Evolutionary conservation across 2,797 vertebrate genomes (phyloP).

Genomic region (Capromys pilorides): DNA sequence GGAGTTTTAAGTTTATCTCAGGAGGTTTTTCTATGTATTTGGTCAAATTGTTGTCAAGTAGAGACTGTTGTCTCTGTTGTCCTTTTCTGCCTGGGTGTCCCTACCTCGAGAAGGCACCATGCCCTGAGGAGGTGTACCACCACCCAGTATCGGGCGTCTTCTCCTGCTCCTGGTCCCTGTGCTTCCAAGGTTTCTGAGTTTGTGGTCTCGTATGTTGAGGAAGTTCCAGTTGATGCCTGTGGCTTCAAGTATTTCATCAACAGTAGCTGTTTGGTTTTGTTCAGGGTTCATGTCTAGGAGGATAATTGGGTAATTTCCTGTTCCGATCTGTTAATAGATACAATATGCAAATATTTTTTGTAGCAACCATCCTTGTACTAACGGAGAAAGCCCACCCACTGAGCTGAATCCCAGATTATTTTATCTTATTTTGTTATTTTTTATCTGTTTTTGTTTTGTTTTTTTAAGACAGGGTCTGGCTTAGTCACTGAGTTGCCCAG

Average conservation of each 20-base stretch:
- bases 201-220: not conserved
- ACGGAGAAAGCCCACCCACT: not conserved
- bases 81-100: fast-evolving
- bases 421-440: not conserved
- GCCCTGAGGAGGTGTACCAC: fast-evolving
- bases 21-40: not conserved
- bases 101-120: fast-evolving
- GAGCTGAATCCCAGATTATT: not conserved
- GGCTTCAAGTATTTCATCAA: not conserved
- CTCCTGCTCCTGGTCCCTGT: not conserved
- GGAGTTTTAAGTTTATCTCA: fast-evolving
- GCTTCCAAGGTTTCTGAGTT: not conserved
- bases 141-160: fast-evolving
- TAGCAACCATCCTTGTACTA: not conserved
- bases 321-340: not conserved
- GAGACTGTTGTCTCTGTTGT: fast-evolving
- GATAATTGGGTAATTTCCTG: not conserved
- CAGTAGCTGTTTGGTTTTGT: not conserved
- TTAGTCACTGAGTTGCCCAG: not conserved
- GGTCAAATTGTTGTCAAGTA: not conserved
- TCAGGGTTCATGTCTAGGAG: not conserved
- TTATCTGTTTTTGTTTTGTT: not conserved
- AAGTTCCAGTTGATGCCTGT: not conserved
- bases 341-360: not conserved
- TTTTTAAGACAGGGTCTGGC: not conserved